These are phyloP conservation scores for Galagoides demidoff DNA, from an alignment of 2,797 vertebrate genomes.

Conservation along the genomic window DNA sequence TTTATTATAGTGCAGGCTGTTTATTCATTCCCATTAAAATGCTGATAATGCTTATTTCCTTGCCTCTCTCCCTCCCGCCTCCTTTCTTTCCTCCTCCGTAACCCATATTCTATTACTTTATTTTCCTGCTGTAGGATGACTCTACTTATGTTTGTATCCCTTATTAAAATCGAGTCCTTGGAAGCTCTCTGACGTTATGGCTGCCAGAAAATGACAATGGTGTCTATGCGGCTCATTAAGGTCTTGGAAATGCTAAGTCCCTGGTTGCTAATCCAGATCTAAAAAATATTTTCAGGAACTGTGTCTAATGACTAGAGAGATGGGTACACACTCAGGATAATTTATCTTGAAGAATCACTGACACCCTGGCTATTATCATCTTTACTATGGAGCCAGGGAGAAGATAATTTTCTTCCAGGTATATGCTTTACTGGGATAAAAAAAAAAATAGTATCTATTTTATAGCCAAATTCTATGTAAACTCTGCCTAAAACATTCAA, in stretches of 20 bases:
- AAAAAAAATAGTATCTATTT: background rate
- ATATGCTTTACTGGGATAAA: slow-evolving; percentile 34
- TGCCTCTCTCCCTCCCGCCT: background rate
- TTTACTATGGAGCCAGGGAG: background rate
- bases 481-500: slow-evolving; percentile 28
- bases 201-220: background rate
- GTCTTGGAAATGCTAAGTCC: background rate
- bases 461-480: slow-evolving; percentile 36
- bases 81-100: slow-evolving; percentile 38
- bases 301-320: background rate
- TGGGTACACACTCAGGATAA: background rate
- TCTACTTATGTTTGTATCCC: slow-evolving; percentile 58
- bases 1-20: slow-evolving; percentile 85
- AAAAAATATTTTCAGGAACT: background rate
- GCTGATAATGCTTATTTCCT: slow-evolving; percentile 77
- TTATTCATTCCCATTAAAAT: slow-evolving; percentile 86
- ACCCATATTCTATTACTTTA: slow-evolving; percentile 55
- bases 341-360: background rate
- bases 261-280: background rate
- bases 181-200: slow-evolving; percentile 19
- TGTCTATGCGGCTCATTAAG: background rate
- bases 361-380: background rate
- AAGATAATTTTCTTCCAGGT: slow-evolving; percentile 29
- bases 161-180: slow-evolving; percentile 59
- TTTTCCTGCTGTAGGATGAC: slow-evolving; percentile 40